Evolutionary conservation across 2,797 vertebrate genomes (phyloP).

Genomic region (Mormyrus hasselquistii): DNA sequence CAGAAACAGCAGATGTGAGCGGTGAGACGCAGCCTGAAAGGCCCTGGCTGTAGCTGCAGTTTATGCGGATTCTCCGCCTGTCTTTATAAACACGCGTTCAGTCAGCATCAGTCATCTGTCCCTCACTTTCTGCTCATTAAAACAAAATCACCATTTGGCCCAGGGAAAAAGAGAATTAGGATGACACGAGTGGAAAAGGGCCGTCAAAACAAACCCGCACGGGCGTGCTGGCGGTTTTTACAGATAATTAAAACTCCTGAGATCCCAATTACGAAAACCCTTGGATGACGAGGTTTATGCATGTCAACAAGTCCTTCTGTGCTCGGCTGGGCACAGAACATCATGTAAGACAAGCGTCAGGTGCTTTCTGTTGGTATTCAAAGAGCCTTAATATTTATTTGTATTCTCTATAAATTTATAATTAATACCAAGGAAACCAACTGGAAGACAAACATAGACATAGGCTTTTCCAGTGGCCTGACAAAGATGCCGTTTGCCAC

Average conservation of each 20-base stretch:
- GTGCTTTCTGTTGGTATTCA: neutral
- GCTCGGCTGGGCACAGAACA: slow-evolving; percentile 4
- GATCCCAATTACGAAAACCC: slow-evolving; percentile 54
- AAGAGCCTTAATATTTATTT: neutral
- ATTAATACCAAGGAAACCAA: neutral
- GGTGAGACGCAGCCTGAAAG: neutral
- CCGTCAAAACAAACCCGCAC: slow-evolving; percentile 47
- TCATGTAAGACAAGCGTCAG: neutral
- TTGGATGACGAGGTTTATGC: slow-evolving; percentile 46
- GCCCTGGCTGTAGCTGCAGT: neutral
- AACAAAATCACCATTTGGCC: slow-evolving; percentile 57
- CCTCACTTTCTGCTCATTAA: slow-evolving; percentile 47
- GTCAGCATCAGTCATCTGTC: neutral
- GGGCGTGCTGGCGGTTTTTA: slow-evolving; percentile 54
- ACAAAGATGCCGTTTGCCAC: neutral
- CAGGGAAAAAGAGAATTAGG: slow-evolving; percentile 33
- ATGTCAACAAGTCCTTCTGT: slow-evolving; percentile 46
- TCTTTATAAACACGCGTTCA: neutral
- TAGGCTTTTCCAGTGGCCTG: neutral
- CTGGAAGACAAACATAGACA: neutral
- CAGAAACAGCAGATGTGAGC: neutral
- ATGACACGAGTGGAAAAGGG: slow-evolving; percentile 45
- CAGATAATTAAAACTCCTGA: slow-evolving; percentile 61
- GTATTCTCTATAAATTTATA: neutral
- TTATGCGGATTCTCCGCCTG: neutral